Evolutionary conservation across 2,888 invertebrate genomes (phyloP).

Genomic region (Conchocele bisecta): DNA sequence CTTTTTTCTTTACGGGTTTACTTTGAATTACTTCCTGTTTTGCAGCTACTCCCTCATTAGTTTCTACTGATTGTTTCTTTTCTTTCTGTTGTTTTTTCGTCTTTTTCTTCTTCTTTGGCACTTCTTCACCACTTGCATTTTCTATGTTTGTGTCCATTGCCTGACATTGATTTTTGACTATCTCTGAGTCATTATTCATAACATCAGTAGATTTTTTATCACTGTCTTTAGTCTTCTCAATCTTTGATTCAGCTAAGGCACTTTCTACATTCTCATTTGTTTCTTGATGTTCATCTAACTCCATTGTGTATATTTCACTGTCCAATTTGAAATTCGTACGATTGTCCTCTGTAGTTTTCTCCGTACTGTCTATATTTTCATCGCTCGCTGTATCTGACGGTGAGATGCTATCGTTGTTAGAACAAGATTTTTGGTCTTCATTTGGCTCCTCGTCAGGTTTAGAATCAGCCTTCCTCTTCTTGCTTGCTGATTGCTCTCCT

Average conservation of each 20-base stretch:
- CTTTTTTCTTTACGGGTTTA: background rate
- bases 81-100: background rate
- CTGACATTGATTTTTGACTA: background rate
- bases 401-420: too few species aligned
- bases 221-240: background rate
- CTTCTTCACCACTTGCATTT: background rate
- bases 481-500: too few species aligned
- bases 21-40: background rate
- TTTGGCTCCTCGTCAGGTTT: too few species aligned
- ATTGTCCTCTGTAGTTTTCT: background rate
- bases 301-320: constrained; percentile 61
- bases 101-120: background rate
- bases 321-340: constrained; percentile 41
- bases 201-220: background rate
- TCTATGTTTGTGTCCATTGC: background rate
- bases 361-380: too few species aligned
- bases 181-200: background rate
- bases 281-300: constrained; percentile 42
- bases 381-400: too few species aligned
- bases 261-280: background rate
- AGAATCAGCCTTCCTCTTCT: too few species aligned
- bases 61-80: background rate
- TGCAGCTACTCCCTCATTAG: background rate
- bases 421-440: too few species aligned
- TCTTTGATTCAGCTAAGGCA: background rate